Base-by-base conservation (phyloP, 2,888 invertebrate genomes). In the Marronus borbonicus region DNA sequence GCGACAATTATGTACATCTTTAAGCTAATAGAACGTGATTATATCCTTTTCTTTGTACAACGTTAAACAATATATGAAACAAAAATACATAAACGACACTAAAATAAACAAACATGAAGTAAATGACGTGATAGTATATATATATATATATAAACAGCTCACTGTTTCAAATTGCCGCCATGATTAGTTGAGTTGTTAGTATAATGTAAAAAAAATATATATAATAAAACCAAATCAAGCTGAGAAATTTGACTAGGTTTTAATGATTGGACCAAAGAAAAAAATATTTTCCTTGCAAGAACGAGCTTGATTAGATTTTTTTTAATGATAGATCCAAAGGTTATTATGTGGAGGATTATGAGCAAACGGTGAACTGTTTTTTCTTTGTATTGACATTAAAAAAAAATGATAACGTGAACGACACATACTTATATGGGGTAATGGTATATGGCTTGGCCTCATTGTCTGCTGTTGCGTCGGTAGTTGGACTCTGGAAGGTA, bases 401-500 rank as follows among this genome's bases (percentile, higher is more conserved):
- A 50, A 74, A 74, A 72, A 76, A 78, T 60, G 78, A 75, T 72
- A 62, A 69, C 50, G 69, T 78, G 70, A 50, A 76, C 69, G 49
- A 62, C 76, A 78, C 78, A 78, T 78, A 78, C 78, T 78, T 78
- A 68, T 76, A 76, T 66, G 66, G 72, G 20, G 44, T 60, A 76
- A 68, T 76, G 78, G 69, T 24, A 65, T 76, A 68, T 76, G 50
- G 78, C 65, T 76, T 62, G 78, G 68, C 78, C 69, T 78, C 78
- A 78, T 68, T 78, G 78, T 78, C 78, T 78, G 78, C 62, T 76
- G 75, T 60, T 66, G 82, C 84, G 84, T 80, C 86, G 86, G 86
- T 85, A 85, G 86, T 87, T 80, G 82, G 82, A 86, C 86, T 88
- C 88, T 88, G 88, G 87, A 88, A 88, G 85, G 86, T 86, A 87